Base-by-base conservation (phyloP, 2,113 vertebrate species). In the Phycodurus eques region DNA sequence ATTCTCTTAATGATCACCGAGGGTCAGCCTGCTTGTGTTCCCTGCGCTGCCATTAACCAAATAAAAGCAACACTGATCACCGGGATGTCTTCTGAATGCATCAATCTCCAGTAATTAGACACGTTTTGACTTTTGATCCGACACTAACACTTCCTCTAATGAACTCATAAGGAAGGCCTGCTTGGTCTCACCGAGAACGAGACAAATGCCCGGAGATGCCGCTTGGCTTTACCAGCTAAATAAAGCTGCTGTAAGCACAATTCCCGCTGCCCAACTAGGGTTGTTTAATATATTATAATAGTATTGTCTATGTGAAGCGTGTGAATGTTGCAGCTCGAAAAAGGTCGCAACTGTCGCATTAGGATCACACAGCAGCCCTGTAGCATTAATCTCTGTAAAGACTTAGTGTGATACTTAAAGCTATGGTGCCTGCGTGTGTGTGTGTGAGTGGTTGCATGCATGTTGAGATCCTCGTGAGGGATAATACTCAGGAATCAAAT, bases 51-150 rank as follows among this genome's bases (percentile, higher is more conserved):
- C 81, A 90, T 90, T 89, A 89, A 81, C 88, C 87, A 90, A 90
- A 91, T 87, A 89, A 89, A 89, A 91, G 87, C 88, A 89, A 89
- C 87, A 85, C 88, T 90, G 86, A 92, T 92, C 89, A 90, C 88
- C 85, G 77, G 83, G 81, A 88, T 86, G 89, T 88, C 87, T 84
- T 74, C 71, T 74, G 80, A 84, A 85, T 73, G 80, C 86, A 90
- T 90, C 89, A 89, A 87, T 92, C 89, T 90, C 82, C 59, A 73
- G 81, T 89, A 90, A 91, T 88, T 88, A 87, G 82, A 87, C 76
- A 79, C 19, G 82, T 87, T 88, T 87, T 87, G 85, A 87, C 80
- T 86, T 68, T 64, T 69, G 82, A 68, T 51, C 70, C 63, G 61
- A 67, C 79, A 72, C 65, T 70, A 78, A 75, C 74, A 69, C 73